Conservation (phyloP, 2,113 vertebrate species). For the Neoarius graeffei region DNA sequence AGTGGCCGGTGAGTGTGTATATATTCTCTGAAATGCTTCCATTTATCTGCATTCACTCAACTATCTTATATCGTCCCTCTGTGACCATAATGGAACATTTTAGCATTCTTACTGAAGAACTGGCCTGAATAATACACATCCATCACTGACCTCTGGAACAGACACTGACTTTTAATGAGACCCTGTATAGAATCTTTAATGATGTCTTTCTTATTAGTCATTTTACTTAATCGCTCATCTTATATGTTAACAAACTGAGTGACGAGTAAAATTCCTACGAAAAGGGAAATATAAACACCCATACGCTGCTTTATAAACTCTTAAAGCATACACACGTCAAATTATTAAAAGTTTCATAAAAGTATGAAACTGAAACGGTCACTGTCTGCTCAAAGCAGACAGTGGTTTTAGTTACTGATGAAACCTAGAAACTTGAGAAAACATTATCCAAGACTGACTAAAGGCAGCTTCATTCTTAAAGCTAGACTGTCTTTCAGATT, state of each 20-base stretch:
- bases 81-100: no score
- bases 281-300: not conserved
- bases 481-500: no score
- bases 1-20: no score
- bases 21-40: no score
- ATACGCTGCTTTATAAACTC: not conserved
- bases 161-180: not conserved
- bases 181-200: not conserved
- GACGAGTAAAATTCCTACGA: not conserved
- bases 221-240: not conserved
- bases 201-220: not conserved
- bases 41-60: no score
- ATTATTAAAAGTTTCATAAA: no score
- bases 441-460: not conserved
- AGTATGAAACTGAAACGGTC: not conserved
- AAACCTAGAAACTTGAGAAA: not conserved
- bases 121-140: not conserved
- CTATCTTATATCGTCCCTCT: no score
- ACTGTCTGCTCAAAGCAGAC: not conserved
- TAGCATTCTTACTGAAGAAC: not conserved
- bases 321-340: not conserved
- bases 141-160: not conserved
- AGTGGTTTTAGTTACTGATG: not conserved
- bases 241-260: not conserved
- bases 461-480: not conserved